Evolutionary conservation across 2,113 vertebrate genomes (phyloP).

Genomic region (Pandion haliaetus): DNA sequence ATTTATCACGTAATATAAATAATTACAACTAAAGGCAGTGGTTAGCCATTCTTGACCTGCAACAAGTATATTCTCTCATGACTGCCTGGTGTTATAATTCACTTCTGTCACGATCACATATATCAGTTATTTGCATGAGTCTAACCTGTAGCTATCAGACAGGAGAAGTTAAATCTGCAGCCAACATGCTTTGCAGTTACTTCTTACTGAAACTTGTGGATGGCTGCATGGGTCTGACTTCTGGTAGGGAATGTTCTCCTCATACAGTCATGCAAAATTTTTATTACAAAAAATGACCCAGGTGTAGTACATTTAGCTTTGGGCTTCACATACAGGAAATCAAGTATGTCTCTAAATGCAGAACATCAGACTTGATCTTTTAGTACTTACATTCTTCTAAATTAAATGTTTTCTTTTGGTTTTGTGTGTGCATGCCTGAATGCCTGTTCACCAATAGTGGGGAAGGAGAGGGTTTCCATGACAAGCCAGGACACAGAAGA

Average conservation of each 20-base stretch:
- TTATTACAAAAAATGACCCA: not conserved
- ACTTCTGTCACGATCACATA: not conserved
- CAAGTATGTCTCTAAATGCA: accelerated
- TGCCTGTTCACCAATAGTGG: accelerated
- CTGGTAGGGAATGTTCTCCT: not conserved
- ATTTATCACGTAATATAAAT: not conserved
- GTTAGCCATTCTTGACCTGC: not conserved
- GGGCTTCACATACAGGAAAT: not conserved
- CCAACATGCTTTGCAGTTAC: accelerated
- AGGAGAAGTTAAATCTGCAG: not conserved
- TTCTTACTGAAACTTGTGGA: accelerated
- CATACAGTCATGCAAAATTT: not conserved
- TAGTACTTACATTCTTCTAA: not conserved
- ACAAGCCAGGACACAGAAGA: not conserved
- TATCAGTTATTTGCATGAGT: not conserved
- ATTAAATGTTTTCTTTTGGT: not conserved
- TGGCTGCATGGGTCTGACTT: not conserved
- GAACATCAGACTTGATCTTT: not conserved
- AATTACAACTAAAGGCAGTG: not conserved
- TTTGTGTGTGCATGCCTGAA: not conserved
- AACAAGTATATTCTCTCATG: not conserved
- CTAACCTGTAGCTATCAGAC: not conserved
- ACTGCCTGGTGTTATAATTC: not conserved
- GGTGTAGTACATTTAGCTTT: not conserved
- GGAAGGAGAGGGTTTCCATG: not conserved